A percentile compares a stretch with the other conserved stretches of the same genome.
Conservation (phyloP, 2,113 vertebrate species). For the Alaudala cheleensis region DNA sequence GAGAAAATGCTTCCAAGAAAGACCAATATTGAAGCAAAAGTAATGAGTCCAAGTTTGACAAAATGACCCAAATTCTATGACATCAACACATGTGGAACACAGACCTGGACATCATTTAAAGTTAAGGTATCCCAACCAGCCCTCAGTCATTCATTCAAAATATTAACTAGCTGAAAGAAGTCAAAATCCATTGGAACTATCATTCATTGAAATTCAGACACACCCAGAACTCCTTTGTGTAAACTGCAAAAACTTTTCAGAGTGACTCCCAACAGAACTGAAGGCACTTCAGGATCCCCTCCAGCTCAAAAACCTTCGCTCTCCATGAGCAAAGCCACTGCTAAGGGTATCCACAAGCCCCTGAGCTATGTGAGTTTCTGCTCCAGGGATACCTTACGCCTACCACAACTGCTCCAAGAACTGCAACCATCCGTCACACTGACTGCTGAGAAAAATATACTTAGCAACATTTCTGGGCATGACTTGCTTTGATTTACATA, state of each 20-base stretch:
- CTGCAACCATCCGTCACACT: neutral
- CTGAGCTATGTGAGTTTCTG: neutral
- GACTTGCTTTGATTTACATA: neutral
- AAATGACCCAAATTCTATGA: neutral
- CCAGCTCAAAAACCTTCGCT: neutral
- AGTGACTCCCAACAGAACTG: neutral
- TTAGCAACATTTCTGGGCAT: neutral
- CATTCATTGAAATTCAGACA: neutral
- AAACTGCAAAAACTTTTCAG: neutral
- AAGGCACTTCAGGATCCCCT: neutral
- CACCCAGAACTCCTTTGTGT: neutral
- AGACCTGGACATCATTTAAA: neutral
- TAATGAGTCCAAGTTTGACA: neutral
- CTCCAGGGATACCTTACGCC: neutral
- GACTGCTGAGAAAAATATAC: slow-evolving; percentile 4
- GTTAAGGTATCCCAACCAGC: neutral
- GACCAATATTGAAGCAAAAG: neutral
- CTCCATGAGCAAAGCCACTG: rapidly evolving
- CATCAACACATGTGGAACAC: neutral
- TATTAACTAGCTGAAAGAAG: neutral
- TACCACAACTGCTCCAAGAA: neutral
- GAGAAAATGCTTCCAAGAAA: neutral
- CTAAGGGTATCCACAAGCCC: neutral
- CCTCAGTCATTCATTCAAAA: neutral
- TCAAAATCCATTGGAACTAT: neutral